Base-by-base conservation (phyloP, 2,888 invertebrate genomes). In the Sinentomon sp. region DNA sequence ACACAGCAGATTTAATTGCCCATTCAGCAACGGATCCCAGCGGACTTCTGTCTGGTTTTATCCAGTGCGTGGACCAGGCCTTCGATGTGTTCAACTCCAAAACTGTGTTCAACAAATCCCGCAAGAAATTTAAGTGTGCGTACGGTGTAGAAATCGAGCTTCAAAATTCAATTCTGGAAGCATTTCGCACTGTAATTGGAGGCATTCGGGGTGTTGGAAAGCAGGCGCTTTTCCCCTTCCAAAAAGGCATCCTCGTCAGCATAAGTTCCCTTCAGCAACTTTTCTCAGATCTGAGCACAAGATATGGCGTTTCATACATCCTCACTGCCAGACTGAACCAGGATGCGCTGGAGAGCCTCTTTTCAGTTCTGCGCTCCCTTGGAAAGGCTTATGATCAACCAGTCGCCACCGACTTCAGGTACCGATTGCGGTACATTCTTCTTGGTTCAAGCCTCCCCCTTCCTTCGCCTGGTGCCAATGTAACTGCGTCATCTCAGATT, bases 71-170 rank as follows among this genome's bases (percentile, higher is more conserved):
- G 9, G 28, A 40, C 27, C 20, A 30, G 19, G 27, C 32, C 2
- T 39, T 39, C 27, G 38, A 40, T 24, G 28, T 36, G 6, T 20
- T 40, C 4, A 38, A 39, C 23, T 39, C 39, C 3, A 10, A 28
- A 7, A 12, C 30, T n/a, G 28, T 29, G 9, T 6, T 28, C 9
- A 27, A 35, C 16, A n/a, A n/a, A n/a, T n/a, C n/a, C n/a, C n/a
- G n/a, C n/a, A n/a, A n/a, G n/a, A n/a, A n/a, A n/a, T 17, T 35
- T 2, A 33, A 31, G 13, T 30, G 27, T 5, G 31, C 27, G 9
- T 36, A 18, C 24, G 34, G 37, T 13, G n/a, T n/a, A n/a, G 2
- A 25, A 20, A 6, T 29, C 7, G 20, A 29, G 14, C n/a, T 13
- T 2, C 33, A 36, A 25, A 21, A 13, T 9, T 7, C 17, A 13